Evolutionary conservation across 1,140 invertebrate species (phyloP), one percentile per base, ranked within the genome.

Genomic region (Pseudomyrmex gracilis): DNA sequence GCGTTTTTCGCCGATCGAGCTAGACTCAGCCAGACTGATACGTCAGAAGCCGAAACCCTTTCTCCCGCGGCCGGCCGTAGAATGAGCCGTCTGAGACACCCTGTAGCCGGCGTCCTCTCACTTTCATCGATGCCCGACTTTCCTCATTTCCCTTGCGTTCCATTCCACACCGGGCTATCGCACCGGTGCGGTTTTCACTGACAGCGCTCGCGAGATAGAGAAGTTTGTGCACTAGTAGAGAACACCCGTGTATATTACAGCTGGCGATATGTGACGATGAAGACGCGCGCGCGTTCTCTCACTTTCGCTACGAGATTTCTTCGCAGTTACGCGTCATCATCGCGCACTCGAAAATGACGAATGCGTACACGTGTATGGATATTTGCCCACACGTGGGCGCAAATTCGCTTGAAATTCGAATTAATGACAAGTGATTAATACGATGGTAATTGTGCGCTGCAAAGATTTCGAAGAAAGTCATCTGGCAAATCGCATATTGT

Each of bases 121-220:
- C 90, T 91, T 91, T 91, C 91, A 84, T 90, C 85, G 78, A 80
- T 82, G 83, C 85, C 82, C 88, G 86, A 91, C 89, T 91, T 91
- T 91, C 90, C 90, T 91, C 87, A 84, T 90, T 90, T 90, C 87
- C 87, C 85, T 87, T 63, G 66, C 87, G 88, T 88, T 90, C 84
- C 82, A 88, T 84, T 82, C 76, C 73, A 84, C 82, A n/a, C n/a
- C n/a, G 57, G 80, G 60, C 87, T 88, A 86, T 89, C 86, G 84
- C 84, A 77, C 49, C 87, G 53, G 55, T 80, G 86, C 73, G 83
- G 84, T 90, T 89, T 90, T 90, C 89, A 85, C 89, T 90, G 82
- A 88, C 86, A 90, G 71, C 45, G 17, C 34, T 8, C 64, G 22
- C 58, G 88, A 84, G 85, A 34, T 34, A 34, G 76, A 85, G 87